Evolutionary conservation across 35 echinoderm and acorn worm species (phyloP), one percentile per base, ranked within the genome.

Genomic region (Strongylocentrotus purpuratus): DNA sequence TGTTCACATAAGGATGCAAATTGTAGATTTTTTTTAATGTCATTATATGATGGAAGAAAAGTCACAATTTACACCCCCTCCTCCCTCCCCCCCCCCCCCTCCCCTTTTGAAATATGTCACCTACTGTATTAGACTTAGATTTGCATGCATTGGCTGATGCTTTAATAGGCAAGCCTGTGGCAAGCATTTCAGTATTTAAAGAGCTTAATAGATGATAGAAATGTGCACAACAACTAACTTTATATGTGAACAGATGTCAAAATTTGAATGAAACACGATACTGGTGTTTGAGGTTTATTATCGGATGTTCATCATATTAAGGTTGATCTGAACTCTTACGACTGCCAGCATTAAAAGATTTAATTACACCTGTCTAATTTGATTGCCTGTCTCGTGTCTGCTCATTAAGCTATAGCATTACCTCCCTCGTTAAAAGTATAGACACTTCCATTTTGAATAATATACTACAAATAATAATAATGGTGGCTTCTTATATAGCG

Each of bases 311-410:
- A n/a, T 28, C 65, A 4, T 78, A n/a, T 28, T 78, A 78, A 78
- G 25, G 20, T n/a, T n/a, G 28, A 25, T 28, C 1, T 78, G 52
- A 59, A 59, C 52, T 71, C 61, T 28, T 28, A 28, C 28, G n/a
- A 78, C 65, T 78, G 65, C 65, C 65, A 78, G 65, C 65, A 78
- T 78, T n/a, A 78, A 78, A 78, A 78, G 20, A 78, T 78, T n/a
- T 3, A 28, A 78, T 78, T 78, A n/a, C 65, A 78, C 65, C 65
- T 78, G 65, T 78, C 20, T 7, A 78, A 28, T 78, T 4, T 78
- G 65, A 78, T 78, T 78, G 50, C 15, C 11, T 55, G 25, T 28
- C 20, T 28, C 8, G 7, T 78, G 65, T n/a, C 65, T 78, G 18
- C 9, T 58, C 15, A 15, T 71, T 5, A 28, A n/a, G 4, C 20